phyloP scores from a whole-genome alignment of 2,797 vertebrate species.

The Siniperca obscura region DNA sequence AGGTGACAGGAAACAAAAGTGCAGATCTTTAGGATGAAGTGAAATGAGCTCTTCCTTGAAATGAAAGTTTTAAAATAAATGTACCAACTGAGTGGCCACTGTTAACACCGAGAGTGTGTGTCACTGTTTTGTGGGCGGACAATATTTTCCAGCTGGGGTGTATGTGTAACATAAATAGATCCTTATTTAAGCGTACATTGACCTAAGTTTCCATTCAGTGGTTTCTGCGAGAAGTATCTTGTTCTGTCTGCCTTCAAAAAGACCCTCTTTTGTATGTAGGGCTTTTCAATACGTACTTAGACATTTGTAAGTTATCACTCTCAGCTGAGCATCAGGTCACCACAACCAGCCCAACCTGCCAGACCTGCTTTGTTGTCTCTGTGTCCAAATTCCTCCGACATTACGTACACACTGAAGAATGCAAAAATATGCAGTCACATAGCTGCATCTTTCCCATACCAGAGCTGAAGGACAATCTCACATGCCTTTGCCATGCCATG shows the following conservation, averaged over 20 bases:
- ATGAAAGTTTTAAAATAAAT: not conserved
- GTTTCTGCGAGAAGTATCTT: conserved; percentile 44
- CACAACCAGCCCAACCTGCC: conserved; percentile 50
- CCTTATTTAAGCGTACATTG: conserved; percentile 7
- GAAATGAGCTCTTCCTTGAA: not conserved
- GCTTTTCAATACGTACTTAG: not conserved
- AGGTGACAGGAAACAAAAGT: conserved; percentile 34
- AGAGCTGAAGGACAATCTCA: not conserved
- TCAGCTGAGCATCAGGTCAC: conserved; percentile 13
- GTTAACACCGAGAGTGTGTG: conserved; percentile 6
- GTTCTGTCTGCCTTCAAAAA: conserved; percentile 14
- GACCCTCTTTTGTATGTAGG: not conserved
- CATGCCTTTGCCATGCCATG: not conserved
- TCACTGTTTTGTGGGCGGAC: conserved; percentile 21
- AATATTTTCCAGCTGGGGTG: conserved; percentile 56
- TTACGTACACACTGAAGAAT: conserved; percentile 42
- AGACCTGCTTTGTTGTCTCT: conserved; percentile 43
- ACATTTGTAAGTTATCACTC: not conserved
- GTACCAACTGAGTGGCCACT: not conserved
- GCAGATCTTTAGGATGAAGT: conserved; percentile 2
- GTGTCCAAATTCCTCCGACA: conserved; percentile 48
- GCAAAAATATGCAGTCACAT: conserved; percentile 27
- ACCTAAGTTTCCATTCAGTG: conserved; percentile 60
- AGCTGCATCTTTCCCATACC: not conserved
- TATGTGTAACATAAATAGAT: conserved; percentile 40